A percentile compares a stretch with the other conserved stretches of the same genome.
These are phyloP conservation scores for Chaetorhynchus papuensis DNA, from an alignment of 2,113 vertebrate species.

Conservation along the genomic window DNA sequence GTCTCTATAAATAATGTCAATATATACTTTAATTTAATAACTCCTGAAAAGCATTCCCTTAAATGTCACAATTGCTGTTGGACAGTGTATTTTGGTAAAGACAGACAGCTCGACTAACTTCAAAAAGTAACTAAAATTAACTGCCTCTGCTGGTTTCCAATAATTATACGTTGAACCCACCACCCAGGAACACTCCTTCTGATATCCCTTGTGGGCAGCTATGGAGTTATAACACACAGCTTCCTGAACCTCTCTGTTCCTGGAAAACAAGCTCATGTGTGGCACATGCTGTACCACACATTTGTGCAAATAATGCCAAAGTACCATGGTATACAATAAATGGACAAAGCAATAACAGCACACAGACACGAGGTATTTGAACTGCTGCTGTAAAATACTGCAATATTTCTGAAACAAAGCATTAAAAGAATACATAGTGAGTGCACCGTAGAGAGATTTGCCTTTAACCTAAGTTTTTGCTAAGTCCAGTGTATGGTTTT, in stretches of 20 bases:
- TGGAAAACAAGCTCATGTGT: background rate
- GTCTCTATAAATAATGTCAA: background rate
- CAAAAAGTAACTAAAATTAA: conserved; percentile 25
- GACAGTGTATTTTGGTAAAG: background rate
- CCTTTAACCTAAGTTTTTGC: background rate
- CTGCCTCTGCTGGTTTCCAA: background rate
- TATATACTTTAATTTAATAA: background rate
- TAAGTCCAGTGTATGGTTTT: background rate
- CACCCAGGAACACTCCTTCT: background rate
- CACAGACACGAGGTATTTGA: background rate
- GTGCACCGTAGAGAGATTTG: background rate
- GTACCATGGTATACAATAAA: background rate
- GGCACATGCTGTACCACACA: background rate
- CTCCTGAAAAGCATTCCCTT: background rate
- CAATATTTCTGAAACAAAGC: background rate
- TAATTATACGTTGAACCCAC: background rate
- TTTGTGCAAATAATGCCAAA: background rate
- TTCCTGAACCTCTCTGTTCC: background rate
- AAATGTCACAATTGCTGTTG: background rate
- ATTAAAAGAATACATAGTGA: background rate
- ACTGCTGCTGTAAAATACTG: background rate
- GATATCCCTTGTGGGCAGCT: background rate
- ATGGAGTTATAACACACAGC: background rate
- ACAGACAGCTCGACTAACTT: background rate
- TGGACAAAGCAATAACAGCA: background rate